Evolutionary conservation across 1,140 invertebrate species (phyloP).

Genomic region (Lordiphosa mommai): DNA sequence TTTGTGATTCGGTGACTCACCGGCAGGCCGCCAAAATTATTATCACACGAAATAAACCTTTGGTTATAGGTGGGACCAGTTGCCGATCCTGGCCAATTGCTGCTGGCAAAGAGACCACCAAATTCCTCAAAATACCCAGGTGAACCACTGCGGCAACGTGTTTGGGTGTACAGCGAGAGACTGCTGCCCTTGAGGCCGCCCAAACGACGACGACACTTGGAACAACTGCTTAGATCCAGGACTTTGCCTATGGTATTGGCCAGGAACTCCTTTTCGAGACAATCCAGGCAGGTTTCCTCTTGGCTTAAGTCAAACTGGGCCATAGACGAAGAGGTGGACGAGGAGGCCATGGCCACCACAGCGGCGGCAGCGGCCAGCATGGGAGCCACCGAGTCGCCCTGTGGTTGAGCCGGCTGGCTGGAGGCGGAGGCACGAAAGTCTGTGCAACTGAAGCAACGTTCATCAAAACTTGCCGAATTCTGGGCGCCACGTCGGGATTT

Average conservation of each 20-base stretch:
- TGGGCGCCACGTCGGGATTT: constrained; percentile 58
- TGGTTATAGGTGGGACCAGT: constrained; percentile 42
- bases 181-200: constrained; percentile 45
- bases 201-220: constrained; percentile 52
- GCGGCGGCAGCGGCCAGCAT: constrained; percentile 56
- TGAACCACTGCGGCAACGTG: constrained; percentile 63
- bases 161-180: constrained; percentile 52
- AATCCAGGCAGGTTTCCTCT: constrained; percentile 74
- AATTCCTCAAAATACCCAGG: constrained; percentile 46
- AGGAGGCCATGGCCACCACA: constrained; percentile 35
- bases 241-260: constrained; percentile 73
- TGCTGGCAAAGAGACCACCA: constrained; percentile 44
- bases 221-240: constrained; percentile 52
- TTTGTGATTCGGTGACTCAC: constrained; percentile 17
- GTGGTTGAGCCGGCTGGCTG: constrained; percentile 13
- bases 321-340: constrained; percentile 25
- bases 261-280: constrained; percentile 74
- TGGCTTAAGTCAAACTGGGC: constrained; percentile 50
- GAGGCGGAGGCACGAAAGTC: constrained; percentile 49
- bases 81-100: constrained; percentile 21
- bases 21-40: constrained; percentile 56
- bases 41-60: constrained; percentile 70
- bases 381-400: constrained; percentile 26
- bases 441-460: constrained; percentile 71
- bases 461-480: constrained; percentile 56